Evolutionary conservation across 1,140 invertebrate genomes (phyloP).

Genomic region (Cydia strobilella): DNA sequence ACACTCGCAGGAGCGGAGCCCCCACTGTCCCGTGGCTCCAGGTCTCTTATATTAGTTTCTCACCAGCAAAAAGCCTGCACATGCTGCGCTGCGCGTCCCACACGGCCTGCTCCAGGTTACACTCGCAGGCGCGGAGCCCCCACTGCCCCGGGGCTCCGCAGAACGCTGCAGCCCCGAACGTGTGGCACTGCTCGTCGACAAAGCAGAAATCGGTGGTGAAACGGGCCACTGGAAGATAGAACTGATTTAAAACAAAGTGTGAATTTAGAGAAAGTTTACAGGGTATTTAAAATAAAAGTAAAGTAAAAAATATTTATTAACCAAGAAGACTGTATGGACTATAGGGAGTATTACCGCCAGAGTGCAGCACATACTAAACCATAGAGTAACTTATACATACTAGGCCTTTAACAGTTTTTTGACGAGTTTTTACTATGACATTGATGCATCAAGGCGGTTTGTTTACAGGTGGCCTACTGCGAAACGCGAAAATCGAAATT

Average conservation of each 20-base stretch:
- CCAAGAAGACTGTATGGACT: too few relatives aligned
- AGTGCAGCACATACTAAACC: too few relatives aligned
- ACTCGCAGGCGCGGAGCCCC: constrained; percentile 54
- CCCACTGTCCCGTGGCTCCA: constrained; percentile 44
- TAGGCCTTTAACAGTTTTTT: too few relatives aligned
- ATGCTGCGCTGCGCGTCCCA: constrained; percentile 51
- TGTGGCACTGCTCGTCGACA: constrained; percentile 55
- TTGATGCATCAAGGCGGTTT: too few relatives aligned
- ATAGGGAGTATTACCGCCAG: too few relatives aligned
- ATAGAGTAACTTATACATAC: too few relatives aligned
- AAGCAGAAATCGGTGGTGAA: constrained; percentile 57
- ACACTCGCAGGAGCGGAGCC: constrained; percentile 55
- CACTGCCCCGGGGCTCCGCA: constrained; percentile 51
- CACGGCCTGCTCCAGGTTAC: constrained; percentile 51
- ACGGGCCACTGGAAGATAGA: constrained; percentile 51
- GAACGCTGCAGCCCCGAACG: constrained; percentile 52
- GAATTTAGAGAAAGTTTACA: background rate
- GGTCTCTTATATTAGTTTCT: background rate
- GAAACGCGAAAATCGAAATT: too few relatives aligned
- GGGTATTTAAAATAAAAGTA: too few relatives aligned
- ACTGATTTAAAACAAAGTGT: background rate
- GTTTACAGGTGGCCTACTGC: too few relatives aligned
- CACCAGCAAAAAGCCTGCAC: constrained; percentile 62
- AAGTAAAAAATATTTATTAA: too few relatives aligned
- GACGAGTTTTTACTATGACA: too few relatives aligned